phyloP scores from a whole-genome alignment of 2,888 invertebrate species.

The Lycaena phlaeas region DNA sequence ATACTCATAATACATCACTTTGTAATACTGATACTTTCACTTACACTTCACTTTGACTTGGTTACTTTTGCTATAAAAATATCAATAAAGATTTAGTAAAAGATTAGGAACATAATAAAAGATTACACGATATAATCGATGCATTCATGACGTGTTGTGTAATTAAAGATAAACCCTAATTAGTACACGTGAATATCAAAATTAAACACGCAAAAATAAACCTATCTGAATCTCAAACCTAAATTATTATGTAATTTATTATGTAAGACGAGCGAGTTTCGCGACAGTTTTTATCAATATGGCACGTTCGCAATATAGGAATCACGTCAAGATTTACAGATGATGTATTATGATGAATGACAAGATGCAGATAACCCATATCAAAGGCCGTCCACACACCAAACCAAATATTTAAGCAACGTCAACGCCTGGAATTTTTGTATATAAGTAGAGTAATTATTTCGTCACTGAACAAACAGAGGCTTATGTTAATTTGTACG shows the following conservation, averaged over 20 bases:
- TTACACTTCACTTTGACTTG: constrained; percentile 23
- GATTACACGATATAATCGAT: constrained; percentile 37
- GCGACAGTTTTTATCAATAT: constrained; percentile 37
- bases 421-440: constrained; percentile 19
- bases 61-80: neutral
- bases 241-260: constrained; percentile 18
- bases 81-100: constrained; percentile 16
- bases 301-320: constrained; percentile 31
- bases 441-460: constrained; percentile 5
- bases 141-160: constrained; percentile 24
- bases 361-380: constrained; percentile 31
- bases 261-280: constrained; percentile 25
- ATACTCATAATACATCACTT: constrained; percentile 28
- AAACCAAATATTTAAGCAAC: constrained; percentile 23
- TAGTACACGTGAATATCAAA: constrained; percentile 21
- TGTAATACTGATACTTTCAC: constrained; percentile 38
- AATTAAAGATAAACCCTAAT: constrained; percentile 17
- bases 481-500: too few relatives aligned
- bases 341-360: constrained; percentile 62
- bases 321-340: constrained; percentile 44
- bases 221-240: constrained; percentile 6
- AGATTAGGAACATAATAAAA: constrained; percentile 27
- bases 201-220: constrained; percentile 12
- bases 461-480: constrained; percentile 5
- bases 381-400: constrained; percentile 14